These are phyloP conservation scores for Oryzias javanicus DNA, from an alignment of 2,113 vertebrate species.

Conservation along the genomic window DNA sequence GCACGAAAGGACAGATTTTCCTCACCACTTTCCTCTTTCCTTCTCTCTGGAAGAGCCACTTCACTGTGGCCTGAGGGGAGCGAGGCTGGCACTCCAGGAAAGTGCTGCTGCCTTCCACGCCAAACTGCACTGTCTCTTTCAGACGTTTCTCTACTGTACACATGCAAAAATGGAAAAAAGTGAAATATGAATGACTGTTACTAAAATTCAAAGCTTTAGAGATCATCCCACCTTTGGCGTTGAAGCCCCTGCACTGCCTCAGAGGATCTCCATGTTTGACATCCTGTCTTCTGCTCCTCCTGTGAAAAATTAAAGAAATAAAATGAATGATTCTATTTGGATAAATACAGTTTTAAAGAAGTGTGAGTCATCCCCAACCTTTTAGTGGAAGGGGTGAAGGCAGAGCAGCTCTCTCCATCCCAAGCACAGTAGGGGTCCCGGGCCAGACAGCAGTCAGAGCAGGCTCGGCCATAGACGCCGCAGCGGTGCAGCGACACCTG, in stretches of 20 bases:
- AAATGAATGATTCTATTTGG: not conserved
- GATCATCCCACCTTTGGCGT: slow-evolving; percentile 84
- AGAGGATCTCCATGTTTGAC: slow-evolving; percentile 92
- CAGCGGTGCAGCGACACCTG: slow-evolving; percentile 85
- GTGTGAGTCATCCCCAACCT: slow-evolving; percentile 52
- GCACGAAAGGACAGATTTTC: not conserved
- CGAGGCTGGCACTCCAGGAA: slow-evolving; percentile 84
- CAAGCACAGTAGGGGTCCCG: slow-evolving; percentile 86
- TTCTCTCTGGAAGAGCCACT: slow-evolving; percentile 82
- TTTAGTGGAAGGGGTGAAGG: slow-evolving; percentile 81
- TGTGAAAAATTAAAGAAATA: slow-evolving; percentile 44
- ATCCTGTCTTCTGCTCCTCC: slow-evolving; percentile 94
- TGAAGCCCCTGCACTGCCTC: slow-evolving; percentile 93
- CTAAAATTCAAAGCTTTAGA: no score
- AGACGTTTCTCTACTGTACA: slow-evolving; percentile 79
- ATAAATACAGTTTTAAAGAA: not conserved
- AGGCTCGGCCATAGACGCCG: slow-evolving; percentile 79
- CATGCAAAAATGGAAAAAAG: not conserved
- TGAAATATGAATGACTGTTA: no score
- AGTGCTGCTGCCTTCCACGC: slow-evolving; percentile 82
- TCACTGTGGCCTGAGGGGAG: slow-evolving; percentile 80
- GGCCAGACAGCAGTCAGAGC: slow-evolving; percentile 85
- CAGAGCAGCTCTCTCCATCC: slow-evolving; percentile 83
- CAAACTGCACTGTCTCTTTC: slow-evolving; percentile 81
- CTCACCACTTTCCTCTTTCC: slow-evolving; percentile 80